phyloP scores from a whole-genome alignment of 1,140 invertebrate species.

The Bombus turneri region DNA sequence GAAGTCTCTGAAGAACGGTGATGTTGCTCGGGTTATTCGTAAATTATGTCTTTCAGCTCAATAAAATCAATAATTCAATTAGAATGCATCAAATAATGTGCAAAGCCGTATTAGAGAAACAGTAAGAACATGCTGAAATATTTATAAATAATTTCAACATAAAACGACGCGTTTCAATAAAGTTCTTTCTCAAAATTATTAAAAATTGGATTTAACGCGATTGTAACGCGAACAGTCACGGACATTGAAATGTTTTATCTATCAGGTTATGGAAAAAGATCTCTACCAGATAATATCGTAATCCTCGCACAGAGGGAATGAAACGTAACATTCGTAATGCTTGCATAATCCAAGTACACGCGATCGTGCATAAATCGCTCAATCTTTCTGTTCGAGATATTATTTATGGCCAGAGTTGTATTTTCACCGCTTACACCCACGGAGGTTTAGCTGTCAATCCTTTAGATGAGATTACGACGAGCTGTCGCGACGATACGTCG shows the following conservation, averaged over 20 bases:
- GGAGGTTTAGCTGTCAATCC: slow-evolving; percentile 12
- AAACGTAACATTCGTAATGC: slow-evolving; percentile 23
- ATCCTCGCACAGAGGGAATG: neutral
- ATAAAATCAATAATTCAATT: too few relatives aligned
- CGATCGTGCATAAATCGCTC: slow-evolving; percentile 44
- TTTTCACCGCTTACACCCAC: slow-evolving; percentile 12
- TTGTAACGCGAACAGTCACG: neutral
- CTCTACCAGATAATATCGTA: neutral
- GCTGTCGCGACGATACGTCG: neutral
- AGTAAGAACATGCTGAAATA: too few relatives aligned
- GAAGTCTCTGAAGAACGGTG: too few relatives aligned
- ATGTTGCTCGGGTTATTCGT: too few relatives aligned
- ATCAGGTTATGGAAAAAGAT: neutral
- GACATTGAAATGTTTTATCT: neutral
- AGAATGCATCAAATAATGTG: too few relatives aligned
- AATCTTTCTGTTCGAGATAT: slow-evolving; percentile 22
- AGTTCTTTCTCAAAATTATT: neutral
- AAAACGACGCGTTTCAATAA: too few relatives aligned
- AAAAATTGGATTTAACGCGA: neutral
- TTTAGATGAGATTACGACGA: slow-evolving; percentile 20
- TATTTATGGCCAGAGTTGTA: slow-evolving; percentile 41
- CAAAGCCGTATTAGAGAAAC: too few relatives aligned
- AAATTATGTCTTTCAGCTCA: too few relatives aligned
- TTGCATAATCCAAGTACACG: slow-evolving; percentile 34
- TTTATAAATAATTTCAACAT: too few relatives aligned